A percentile compares a stretch with the other conserved stretches of the same genome.
phyloP scores from a whole-genome alignment of 2,888 invertebrate species.

The Andrena dorsata region DNA sequence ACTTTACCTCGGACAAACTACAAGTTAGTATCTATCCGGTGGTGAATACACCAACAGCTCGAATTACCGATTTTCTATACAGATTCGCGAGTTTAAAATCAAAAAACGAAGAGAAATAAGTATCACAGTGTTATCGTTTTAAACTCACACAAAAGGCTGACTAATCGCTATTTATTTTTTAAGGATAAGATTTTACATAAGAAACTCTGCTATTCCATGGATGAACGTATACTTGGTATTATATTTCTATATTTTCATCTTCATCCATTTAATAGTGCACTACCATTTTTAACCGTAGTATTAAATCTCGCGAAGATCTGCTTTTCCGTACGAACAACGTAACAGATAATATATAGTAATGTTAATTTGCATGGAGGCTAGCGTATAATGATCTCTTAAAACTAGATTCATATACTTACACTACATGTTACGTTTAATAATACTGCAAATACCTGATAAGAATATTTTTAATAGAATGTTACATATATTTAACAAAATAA shows the following conservation, averaged over 20 bases:
- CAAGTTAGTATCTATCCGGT: slow-evolving; percentile 37
- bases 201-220: background rate
- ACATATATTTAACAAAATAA: slow-evolving; percentile 6
- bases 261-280: slow-evolving; percentile 13
- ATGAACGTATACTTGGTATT: background rate
- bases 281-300: slow-evolving; percentile 27
- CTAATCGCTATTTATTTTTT: slow-evolving; percentile 58
- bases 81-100: no score
- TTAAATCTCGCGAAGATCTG: slow-evolving; percentile 41
- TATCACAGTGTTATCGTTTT: slow-evolving; percentile 17
- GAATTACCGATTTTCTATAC: no score
- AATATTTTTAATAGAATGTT: background rate
- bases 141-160: slow-evolving; percentile 62
- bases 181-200: slow-evolving; percentile 6
- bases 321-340: background rate
- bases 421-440: slow-evolving; percentile 3
- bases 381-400: slow-evolving; percentile 27
- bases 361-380: slow-evolving; percentile 7
- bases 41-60: background rate
- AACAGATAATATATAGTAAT: slow-evolving; percentile 1
- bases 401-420: slow-evolving; percentile 1
- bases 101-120: slow-evolving; percentile 10
- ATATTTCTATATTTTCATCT: background rate
- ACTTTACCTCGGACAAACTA: slow-evolving; percentile 78
- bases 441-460: slow-evolving; percentile 35